A percentile compares a stretch with the other conserved stretches of the same genome.
Conservation (phyloP, 2,113 vertebrate genomes). For the Anolis sagrei region DNA sequence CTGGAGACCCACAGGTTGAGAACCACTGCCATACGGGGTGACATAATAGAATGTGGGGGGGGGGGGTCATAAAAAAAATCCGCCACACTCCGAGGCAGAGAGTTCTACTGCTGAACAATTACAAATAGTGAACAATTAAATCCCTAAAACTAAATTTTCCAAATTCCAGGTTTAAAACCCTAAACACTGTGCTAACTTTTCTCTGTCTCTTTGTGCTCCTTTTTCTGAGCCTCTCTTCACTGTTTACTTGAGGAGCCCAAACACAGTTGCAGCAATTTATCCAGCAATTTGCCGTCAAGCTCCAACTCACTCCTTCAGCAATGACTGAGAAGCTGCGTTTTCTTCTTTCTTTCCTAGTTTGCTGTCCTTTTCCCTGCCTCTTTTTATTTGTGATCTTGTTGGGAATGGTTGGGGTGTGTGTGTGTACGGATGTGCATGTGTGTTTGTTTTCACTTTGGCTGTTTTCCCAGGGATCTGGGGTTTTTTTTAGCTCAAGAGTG, state of each 20-base stretch:
- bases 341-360: background rate
- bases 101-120: too few species aligned
- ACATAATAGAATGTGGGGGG: too few species aligned
- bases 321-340: background rate
- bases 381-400: background rate
- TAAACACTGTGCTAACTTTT: too few species aligned
- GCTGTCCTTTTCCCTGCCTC: background rate
- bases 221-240: background rate
- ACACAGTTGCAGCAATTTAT: background rate
- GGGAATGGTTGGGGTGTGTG: background rate
- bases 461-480: background rate
- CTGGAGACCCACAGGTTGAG: too few species aligned
- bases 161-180: too few species aligned
- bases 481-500: slow-evolving; percentile 1
- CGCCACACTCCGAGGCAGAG: too few species aligned
- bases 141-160: too few species aligned
- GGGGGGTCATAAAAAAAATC: too few species aligned
- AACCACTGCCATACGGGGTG: too few species aligned
- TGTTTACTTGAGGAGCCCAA: background rate
- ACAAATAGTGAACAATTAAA: too few species aligned
- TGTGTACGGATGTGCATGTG: background rate
- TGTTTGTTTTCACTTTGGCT: slow-evolving; percentile 6
- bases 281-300: background rate
- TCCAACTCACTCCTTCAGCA: background rate
- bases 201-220: background rate